Conservation (phyloP, 2,888 invertebrate species). For the Timandra comae region DNA sequence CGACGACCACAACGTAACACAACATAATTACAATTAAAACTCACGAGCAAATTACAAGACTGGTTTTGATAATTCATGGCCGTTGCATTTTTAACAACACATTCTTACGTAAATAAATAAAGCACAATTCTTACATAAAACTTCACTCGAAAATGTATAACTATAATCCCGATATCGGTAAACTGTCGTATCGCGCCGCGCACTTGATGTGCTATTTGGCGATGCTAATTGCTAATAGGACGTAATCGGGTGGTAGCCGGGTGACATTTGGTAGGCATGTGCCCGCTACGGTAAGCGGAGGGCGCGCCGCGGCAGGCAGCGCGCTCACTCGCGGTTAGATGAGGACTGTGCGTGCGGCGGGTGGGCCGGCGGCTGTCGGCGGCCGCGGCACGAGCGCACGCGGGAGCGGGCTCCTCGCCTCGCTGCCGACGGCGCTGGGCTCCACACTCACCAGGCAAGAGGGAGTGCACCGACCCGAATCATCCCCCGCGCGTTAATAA, state of each 20-base stretch:
- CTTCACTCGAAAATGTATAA: constrained; percentile 35
- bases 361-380: constrained; percentile 15
- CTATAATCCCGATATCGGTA: constrained; percentile 23
- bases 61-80: constrained; percentile 44
- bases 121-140: constrained; percentile 40
- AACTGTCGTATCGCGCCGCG: constrained; percentile 36
- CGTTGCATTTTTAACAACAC: constrained; percentile 60
- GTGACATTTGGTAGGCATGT: constrained; percentile 65
- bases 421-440: constrained; percentile 12
- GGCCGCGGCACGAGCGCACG: constrained; percentile 25
- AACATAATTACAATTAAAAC: constrained; percentile 43
- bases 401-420: constrained; percentile 25
- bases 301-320: constrained; percentile 68
- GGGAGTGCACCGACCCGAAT: constrained; percentile 62
- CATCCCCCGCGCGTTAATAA: constrained; percentile 50
- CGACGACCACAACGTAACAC: constrained; percentile 37
- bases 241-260: constrained; percentile 60
- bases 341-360: constrained; percentile 60
- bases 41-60: constrained; percentile 39
- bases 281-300: constrained; percentile 50
- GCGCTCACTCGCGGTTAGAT: constrained; percentile 71
- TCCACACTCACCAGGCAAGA: constrained; percentile 35
- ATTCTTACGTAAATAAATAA: constrained; percentile 39
- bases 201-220: constrained; percentile 55
- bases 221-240: constrained; percentile 54